Conservation (phyloP, 1,140 invertebrate genomes). For the Antheraea mylitta region DNA sequence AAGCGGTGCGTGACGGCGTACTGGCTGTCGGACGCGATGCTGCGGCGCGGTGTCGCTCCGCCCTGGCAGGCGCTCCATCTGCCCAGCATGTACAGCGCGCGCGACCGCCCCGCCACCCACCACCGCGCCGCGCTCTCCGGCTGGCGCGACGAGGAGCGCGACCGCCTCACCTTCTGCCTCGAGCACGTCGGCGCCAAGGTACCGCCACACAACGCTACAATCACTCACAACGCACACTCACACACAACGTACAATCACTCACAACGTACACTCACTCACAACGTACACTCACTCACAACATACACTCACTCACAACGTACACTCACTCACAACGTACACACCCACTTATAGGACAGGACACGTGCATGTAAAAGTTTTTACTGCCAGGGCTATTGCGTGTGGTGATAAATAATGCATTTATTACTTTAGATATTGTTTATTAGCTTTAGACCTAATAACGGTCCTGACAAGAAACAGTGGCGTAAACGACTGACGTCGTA, state of each 20-base stretch:
- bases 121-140: slow-evolving; percentile 91
- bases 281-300: background rate
- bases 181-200: slow-evolving; percentile 91
- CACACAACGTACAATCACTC: too few relatives aligned
- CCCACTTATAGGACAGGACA: too few relatives aligned
- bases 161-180: slow-evolving; percentile 89
- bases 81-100: slow-evolving; percentile 89
- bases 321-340: too few relatives aligned
- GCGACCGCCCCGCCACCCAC: slow-evolving; percentile 82
- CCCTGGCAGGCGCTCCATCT: slow-evolving; percentile 96
- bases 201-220: background rate
- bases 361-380: too few relatives aligned
- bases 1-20: slow-evolving; percentile 94
- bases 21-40: slow-evolving; percentile 95
- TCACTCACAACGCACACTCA: too few relatives aligned
- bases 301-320: background rate
- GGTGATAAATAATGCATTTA: too few relatives aligned
- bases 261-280: background rate
- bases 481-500: too few relatives aligned
- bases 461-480: too few relatives aligned
- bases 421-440: too few relatives aligned
- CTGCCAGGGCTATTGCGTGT: too few relatives aligned
- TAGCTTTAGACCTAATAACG: too few relatives aligned
- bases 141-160: slow-evolving; percentile 91
- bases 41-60: slow-evolving; percentile 90